Conservation (phyloP, 2,113 vertebrate genomes). For the Leptodactylus fuscus region DNA sequence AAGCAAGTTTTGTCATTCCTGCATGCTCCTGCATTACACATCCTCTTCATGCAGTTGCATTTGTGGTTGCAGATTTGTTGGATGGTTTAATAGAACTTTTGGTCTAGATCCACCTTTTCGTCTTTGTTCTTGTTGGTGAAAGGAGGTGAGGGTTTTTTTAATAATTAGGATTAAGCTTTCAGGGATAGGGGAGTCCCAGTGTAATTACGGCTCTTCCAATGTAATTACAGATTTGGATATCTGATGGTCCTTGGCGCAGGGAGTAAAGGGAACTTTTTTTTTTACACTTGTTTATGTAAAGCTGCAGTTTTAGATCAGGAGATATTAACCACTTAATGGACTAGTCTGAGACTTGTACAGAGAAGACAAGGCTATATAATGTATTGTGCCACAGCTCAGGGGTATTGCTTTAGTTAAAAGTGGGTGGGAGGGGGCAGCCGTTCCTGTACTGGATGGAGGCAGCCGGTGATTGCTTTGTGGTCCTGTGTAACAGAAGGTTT, state of each 20-base stretch:
- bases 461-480: no score
- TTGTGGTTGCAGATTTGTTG: neutral
- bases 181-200: conserved; percentile 36
- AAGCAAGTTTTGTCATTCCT: no score
- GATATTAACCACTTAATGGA: neutral
- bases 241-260: conserved; percentile 29
- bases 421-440: neutral
- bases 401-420: no score
- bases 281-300: neutral
- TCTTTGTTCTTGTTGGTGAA: conserved; percentile 10
- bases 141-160: conserved; percentile 21
- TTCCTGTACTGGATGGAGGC: no score
- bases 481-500: no score
- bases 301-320: neutral
- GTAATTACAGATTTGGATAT: conserved; percentile 49
- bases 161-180: conserved; percentile 52
- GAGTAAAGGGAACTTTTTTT: conserved; percentile 12
- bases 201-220: conserved; percentile 46
- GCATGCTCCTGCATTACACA: no score
- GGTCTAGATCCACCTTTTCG: neutral
- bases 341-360: no score
- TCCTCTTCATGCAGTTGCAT: neutral
- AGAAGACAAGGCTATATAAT: no score
- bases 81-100: neutral
- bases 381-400: no score